phyloP scores from a whole-genome alignment of 2,113 vertebrate genomes.

The Trachemys scripta region DNA sequence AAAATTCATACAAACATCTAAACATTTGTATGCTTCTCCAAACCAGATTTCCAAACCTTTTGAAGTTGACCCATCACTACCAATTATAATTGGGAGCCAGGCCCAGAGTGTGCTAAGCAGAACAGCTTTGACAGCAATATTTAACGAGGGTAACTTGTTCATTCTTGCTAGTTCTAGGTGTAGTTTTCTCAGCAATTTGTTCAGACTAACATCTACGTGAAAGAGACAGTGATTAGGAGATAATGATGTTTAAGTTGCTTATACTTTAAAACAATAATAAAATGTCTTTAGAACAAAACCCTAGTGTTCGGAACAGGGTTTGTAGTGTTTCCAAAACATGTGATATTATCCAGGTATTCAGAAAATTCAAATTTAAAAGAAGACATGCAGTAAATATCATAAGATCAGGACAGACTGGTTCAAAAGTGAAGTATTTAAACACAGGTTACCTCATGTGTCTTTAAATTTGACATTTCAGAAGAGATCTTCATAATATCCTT shows the following conservation, averaged over 20 bases:
- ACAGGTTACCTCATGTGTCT: not conserved
- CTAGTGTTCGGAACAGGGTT: not conserved
- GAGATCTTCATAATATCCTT: not conserved
- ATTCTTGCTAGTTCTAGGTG: not conserved
- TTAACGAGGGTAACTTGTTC: not conserved
- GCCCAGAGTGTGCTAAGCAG: not conserved
- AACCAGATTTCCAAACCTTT: not conserved
- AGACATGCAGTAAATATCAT: not conserved
- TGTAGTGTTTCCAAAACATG: not conserved
- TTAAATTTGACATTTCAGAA: constrained; percentile 4
- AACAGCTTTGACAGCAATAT: not conserved
- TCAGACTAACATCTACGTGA: not conserved
- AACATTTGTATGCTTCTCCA: not conserved
- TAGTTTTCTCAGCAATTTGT: not conserved
- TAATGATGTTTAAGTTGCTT: not conserved
- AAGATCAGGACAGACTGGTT: not conserved
- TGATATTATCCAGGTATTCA: not conserved
- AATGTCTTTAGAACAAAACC: not conserved
- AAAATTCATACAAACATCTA: not conserved
- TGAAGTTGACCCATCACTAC: not conserved
- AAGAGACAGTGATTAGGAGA: not conserved
- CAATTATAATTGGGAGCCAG: not conserved
- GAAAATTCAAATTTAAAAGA: not conserved
- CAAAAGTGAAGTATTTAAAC: not conserved
- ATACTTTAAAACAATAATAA: not conserved